Percentiles rank a stretch among this genome's conserved stretches.
Evolutionary conservation across 2,797 vertebrate species (phyloP).

Genomic region (Cossypha heuglini): DNA sequence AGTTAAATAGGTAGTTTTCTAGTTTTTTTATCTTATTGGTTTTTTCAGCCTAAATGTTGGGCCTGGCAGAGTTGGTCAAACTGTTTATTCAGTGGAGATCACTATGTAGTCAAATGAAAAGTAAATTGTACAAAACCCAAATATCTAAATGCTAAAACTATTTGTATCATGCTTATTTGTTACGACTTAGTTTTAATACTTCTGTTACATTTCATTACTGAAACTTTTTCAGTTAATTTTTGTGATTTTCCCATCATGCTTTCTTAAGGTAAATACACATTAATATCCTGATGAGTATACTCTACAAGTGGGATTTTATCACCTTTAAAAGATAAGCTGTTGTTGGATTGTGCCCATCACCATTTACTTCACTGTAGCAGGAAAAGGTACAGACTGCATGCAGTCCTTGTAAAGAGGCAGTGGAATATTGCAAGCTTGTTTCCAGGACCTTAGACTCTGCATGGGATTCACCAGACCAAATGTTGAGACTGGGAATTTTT

Average conservation of each 20-base stretch:
- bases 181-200: not conserved
- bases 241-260: not conserved
- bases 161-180: not conserved
- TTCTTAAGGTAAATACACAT: rapidly evolving
- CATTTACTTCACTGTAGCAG: not conserved
- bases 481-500: not conserved
- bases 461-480: not conserved
- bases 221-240: not conserved
- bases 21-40: not conserved
- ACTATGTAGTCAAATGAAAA: not conserved
- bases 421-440: not conserved
- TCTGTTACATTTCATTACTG: not conserved
- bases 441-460: not conserved
- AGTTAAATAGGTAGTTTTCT: not conserved
- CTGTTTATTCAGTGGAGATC: not conserved
- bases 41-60: not conserved
- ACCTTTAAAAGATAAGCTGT: not conserved
- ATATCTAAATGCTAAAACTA: not conserved
- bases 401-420: not conserved
- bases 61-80: not conserved
- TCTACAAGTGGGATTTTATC: not conserved
- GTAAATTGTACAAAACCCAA: not conserved
- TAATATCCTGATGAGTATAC: not conserved
- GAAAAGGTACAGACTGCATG: not conserved
- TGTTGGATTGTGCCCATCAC: not conserved